Base-by-base conservation (phyloP, 64 coral and sea anemone genomes). In the Trachythela sp. region DNA sequence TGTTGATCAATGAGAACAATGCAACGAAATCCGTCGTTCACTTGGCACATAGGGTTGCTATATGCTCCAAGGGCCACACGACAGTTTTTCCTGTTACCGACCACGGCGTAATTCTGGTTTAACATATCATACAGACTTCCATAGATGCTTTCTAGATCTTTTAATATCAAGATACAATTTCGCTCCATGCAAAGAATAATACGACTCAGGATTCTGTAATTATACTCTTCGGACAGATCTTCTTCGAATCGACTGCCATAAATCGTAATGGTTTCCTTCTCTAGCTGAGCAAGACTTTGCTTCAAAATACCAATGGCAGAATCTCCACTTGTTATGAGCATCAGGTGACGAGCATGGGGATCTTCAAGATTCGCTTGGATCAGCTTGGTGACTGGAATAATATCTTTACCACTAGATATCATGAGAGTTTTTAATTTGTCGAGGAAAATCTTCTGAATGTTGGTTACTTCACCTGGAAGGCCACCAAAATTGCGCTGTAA, bases 111-210 rank as follows among this genome's bases (percentile, higher is more conserved):
- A 37, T 97, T 97, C 88, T 97, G 95, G 83, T 97, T 97, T 1
- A 97, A 48, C 95, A 97, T 97, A 77, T 97, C 95, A 29, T 97
- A 97, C 48, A 97, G 92, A 85, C 95, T 97, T 9, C 95, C 95
- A 87, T 97, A 97, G 17, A 97, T 90, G 58, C 68, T 92, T 76
- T 97, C 95, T 11, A 97, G 88, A 36, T 97, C 95, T 24, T 91
- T 77, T 15, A 97, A 64, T 33, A 97, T 94, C 4, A 97, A 85
- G 30, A 97, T 90, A 70, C 95, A 97, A 60, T 97, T 83, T 37
- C 91, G 91, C 41, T 97, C 95, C 95, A 97, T 97, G 83, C 91
- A 94, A 2, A 97, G 86, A 37, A 97, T 97, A 43, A 97, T 94
- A 1, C 95, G 85, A 60, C 95, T 97, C 6, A 97, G 70, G 33